Conservation (phyloP, 1,140 invertebrate genomes). For the Drosophila tani region DNA sequence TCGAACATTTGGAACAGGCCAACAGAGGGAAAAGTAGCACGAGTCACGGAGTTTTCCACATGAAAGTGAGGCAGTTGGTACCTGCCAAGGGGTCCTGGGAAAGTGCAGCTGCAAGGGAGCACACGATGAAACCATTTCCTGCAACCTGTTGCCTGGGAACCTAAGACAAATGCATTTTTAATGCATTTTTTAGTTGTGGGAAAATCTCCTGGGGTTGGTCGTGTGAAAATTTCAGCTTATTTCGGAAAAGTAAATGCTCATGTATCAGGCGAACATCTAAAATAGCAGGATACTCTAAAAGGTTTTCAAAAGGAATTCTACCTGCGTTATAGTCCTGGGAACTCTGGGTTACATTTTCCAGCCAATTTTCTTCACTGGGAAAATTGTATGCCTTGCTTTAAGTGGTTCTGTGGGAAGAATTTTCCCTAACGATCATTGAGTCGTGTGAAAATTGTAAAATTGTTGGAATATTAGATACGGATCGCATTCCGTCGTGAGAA, state of each 20-base stretch:
- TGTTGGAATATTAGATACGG: conserved; percentile 6
- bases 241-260: not conserved
- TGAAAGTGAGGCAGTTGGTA: not conserved
- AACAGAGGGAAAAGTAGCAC: conserved; percentile 19
- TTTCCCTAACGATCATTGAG: not conserved
- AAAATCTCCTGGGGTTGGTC: conserved; percentile 21
- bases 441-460: conserved; percentile 21
- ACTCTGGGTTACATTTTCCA: conserved; percentile 1
- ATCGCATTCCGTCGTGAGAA: conserved; percentile 1
- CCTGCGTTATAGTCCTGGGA: conserved; percentile 29
- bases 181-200: conserved; percentile 23
- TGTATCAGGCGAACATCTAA: conserved; percentile 24
- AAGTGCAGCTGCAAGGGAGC: conserved; percentile 20
- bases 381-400: not conserved
- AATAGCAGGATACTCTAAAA: not conserved
- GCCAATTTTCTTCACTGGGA: not conserved
- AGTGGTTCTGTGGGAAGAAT: conserved; percentile 8
- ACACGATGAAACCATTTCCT: conserved; percentile 31
- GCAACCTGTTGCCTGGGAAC: conserved; percentile 37
- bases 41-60: conserved; percentile 3
- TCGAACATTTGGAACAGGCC: conserved; percentile 7
- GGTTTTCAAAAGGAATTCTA: conserved; percentile 15
- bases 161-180: conserved; percentile 1
- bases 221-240: conserved; percentile 30
- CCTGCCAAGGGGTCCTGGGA: conserved; percentile 31